Evolutionary conservation across 2,888 invertebrate genomes (phyloP), one percentile per base, ranked within the genome.

Genomic region (Stegophylla sp.): DNA sequence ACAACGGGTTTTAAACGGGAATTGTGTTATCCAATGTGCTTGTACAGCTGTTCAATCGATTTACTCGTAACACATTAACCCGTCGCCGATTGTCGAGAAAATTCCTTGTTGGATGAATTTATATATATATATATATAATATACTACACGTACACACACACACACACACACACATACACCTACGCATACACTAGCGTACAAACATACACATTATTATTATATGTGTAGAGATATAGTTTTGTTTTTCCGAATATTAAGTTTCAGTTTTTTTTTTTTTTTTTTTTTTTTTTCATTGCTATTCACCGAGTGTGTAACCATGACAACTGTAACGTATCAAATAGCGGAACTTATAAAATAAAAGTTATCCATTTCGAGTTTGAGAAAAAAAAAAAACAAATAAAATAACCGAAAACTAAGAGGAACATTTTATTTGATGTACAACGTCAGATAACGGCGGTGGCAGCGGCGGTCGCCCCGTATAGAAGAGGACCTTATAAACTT

Each of bases 171-270:
- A 34, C 34, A n/a, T n/a, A 59, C 1, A 63, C 0, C n/a, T 10
- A 17, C 12, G n/a, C 13, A 41, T 12, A 34, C 34, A 34, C 7
- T 34, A 34, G 3, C 20, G n/a, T n/a, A n/a, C n/a, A n/a, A n/a
- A n/a, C n/a, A n/a, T n/a, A n/a, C n/a, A n/a, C n/a, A n/a, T n/a
- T n/a, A n/a, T n/a, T n/a, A n/a, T n/a, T n/a, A n/a, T n/a, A n/a
- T n/a, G n/a, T n/a, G 20, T 20, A 48, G 1, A 71, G 15, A 41
- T 23, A 56, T 23, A 34, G 74, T 74, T 75, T 75, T 75, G 63
- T 75, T 76, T 73, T 76, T 67, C 56, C 26, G 66, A 76, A 76
- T 67, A 56, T 76, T 76, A 76, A 76, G 76, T 76, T 76, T 76
- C 34, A 20, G 43, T 28, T 61, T 61, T 41, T 48, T n/a, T n/a